Conservation (phyloP, 2,797 vertebrate genomes). For the Acipenser oxyrinchus region DNA sequence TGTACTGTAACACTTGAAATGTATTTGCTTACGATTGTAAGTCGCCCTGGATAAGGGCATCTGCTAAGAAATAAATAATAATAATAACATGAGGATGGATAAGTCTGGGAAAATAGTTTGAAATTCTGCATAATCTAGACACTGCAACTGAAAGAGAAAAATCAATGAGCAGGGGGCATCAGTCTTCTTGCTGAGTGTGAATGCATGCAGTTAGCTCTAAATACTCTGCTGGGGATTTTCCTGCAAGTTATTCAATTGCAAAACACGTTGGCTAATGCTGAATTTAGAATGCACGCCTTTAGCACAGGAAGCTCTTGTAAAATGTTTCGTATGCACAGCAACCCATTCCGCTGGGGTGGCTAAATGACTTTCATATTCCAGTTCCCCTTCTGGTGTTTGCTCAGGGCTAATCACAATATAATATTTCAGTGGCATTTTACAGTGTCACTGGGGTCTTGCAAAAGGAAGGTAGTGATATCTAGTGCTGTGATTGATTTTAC, state of each 20-base stretch:
- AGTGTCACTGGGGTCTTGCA: constrained; percentile 36
- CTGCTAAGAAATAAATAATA: constrained; percentile 11
- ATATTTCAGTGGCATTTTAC: constrained; percentile 51
- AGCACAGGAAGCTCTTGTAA: constrained; percentile 27
- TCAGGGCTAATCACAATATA: constrained; percentile 51
- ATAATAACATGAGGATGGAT: constrained; percentile 48
- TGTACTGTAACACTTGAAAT: too few species aligned
- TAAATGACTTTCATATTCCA: constrained; percentile 33
- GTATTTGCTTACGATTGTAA: too few species aligned
- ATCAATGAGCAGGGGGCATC: constrained; percentile 55
- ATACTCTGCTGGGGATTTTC: constrained; percentile 50
- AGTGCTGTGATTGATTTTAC: constrained; percentile 30
- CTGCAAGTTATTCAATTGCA: constrained; percentile 47
- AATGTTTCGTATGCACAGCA: background rate
- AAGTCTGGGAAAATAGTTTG: constrained; percentile 47
- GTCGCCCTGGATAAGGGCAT: background rate
- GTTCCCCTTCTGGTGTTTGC: constrained; percentile 40
- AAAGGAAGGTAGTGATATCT: constrained; percentile 32
- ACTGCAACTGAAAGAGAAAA: constrained; percentile 45
- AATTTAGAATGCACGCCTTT: constrained; percentile 45
- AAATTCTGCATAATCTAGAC: constrained; percentile 45
- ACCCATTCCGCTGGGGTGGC: constrained; percentile 19
- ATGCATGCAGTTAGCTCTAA: constrained; percentile 50
- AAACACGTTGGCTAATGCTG: constrained; percentile 46
- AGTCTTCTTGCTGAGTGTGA: constrained; percentile 58